Evolutionary conservation across 2,797 vertebrate species (phyloP).

Genomic region (Oryzias dopingdopingensis): DNA sequence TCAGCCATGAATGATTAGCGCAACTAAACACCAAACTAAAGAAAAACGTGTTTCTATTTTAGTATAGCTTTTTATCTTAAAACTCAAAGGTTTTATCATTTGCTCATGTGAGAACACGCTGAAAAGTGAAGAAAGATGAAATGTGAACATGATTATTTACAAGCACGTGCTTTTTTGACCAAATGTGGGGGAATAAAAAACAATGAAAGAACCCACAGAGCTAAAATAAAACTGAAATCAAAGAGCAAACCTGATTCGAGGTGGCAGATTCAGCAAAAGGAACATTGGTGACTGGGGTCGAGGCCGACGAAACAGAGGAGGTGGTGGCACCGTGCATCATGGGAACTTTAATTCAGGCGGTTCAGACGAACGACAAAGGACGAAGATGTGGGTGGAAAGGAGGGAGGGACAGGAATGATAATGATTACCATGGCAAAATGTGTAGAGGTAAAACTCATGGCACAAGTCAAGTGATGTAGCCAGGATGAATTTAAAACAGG

Average conservation of each 20-base stretch:
- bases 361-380: slow-evolving; percentile 91
- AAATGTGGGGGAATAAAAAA: slow-evolving; percentile 29
- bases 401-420: slow-evolving; percentile 85
- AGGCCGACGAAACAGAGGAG: slow-evolving; percentile 96
- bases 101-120: slow-evolving; percentile 34
- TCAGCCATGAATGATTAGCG: slow-evolving; percentile 16
- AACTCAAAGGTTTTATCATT: slow-evolving; percentile 33
- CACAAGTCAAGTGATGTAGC: slow-evolving; percentile 90
- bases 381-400: slow-evolving; percentile 81
- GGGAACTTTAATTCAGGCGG: slow-evolving; percentile 96
- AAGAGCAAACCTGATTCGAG: slow-evolving; percentile 98
- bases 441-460: slow-evolving; percentile 87
- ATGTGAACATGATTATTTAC: slow-evolving; percentile 43
- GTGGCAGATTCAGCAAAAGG: slow-evolving; percentile 94
- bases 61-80: slow-evolving; percentile 14
- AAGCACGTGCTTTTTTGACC: slow-evolving; percentile 29
- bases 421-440: slow-evolving; percentile 89
- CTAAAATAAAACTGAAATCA: slow-evolving; percentile 86
- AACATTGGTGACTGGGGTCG: slow-evolving; percentile 95
- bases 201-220: slow-evolving; percentile 61
- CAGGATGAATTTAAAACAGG: slow-evolving; percentile 83
- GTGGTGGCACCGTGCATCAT: slow-evolving; percentile 99
- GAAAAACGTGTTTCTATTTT: slow-evolving; percentile 27
- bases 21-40: slow-evolving; percentile 17
- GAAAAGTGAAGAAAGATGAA: slow-evolving; percentile 49